Conservation (phyloP, 2,888 invertebrate species). For the Actias luna region DNA sequence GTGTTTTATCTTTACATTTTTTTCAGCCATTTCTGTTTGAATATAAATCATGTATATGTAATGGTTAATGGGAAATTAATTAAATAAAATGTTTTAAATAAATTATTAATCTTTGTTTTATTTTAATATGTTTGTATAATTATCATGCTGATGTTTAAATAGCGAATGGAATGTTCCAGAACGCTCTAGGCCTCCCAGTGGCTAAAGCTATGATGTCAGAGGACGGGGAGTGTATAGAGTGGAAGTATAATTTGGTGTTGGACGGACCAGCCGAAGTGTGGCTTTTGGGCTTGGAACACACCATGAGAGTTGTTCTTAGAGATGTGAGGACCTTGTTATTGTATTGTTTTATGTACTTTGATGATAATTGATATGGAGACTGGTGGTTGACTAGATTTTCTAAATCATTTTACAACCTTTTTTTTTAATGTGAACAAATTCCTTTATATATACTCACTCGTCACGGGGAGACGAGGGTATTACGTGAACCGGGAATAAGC, state of each 20-base stretch:
- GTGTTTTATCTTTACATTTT: no score
- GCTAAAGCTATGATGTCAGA: slow-evolving; percentile 90
- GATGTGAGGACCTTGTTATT: slow-evolving; percentile 51
- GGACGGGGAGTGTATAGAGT: slow-evolving; percentile 92
- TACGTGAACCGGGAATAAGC: no score
- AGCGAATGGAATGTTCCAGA: slow-evolving; percentile 44
- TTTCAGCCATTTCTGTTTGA: no score
- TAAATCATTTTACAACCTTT: no score
- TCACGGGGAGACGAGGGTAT: no score
- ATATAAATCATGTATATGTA: no score
- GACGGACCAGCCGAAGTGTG: slow-evolving; percentile 93
- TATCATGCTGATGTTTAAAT: not conserved
- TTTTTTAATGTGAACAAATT: no score
- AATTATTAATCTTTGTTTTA: not conserved
- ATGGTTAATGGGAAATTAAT: not conserved
- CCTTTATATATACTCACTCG: no score
- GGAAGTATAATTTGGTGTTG: slow-evolving; percentile 84
- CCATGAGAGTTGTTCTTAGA: slow-evolving; percentile 82
- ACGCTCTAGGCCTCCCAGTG: slow-evolving; percentile 64
- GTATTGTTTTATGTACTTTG: not conserved
- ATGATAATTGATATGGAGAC: no score
- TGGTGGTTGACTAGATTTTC: no score
- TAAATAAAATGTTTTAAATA: not conserved
- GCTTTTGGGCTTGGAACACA: slow-evolving; percentile 86
- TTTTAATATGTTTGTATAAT: not conserved